Base-by-base conservation (phyloP, 2,888 invertebrate genomes). In the Cremastinae sp. region DNA sequence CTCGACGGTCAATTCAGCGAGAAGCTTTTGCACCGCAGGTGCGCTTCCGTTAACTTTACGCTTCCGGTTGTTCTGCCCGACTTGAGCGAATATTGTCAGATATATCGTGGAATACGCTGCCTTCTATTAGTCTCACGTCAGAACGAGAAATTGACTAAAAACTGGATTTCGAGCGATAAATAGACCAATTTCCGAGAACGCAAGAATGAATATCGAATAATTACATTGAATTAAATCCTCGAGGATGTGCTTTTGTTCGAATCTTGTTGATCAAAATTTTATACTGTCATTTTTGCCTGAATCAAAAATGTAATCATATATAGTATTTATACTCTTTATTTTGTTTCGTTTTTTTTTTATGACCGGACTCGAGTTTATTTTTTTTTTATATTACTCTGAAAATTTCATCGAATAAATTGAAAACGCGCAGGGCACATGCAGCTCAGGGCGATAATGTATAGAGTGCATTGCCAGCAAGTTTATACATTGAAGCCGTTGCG, bases 1-100 rank as follows among this genome's bases (percentile, higher is more conserved):
- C 41, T 51, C 34, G 43, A 70, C 59, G 69, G 69, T 54, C 66
- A 61, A 68, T 61, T 74, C 47, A 41, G 16, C 51, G 59, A n/a
- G 22, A 43, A 70, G 58, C 16, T 61, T 74, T 61, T 22, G 61
- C 49, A n/a, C 2, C 12, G 18, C 38, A 28, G 56, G 59, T 38
- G 41, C 28, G 16, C 38, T 14, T 28, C 41, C 18, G n/a, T 41
- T 47, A 69, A 69, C 49, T 69, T 58, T 69, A 7, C 20, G 16
- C 58, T 41, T 22, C 12, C 22, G 22, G 38, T 49, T 18, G 34
- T 43, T 34, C 5, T 41, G 18, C 51, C 34, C 12, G 22, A 14
- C 12, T n/a, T 12, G 9, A 22, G 16, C 10, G 12, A 49, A 36
- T 12, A 49, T 36, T 16, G 51, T 12, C 18, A 49, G 41, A 51